Evolutionary conservation across 2,797 vertebrate genomes (phyloP), one percentile per base, ranked within the genome.

Genomic region (Pangasius larnaudii): DNA sequence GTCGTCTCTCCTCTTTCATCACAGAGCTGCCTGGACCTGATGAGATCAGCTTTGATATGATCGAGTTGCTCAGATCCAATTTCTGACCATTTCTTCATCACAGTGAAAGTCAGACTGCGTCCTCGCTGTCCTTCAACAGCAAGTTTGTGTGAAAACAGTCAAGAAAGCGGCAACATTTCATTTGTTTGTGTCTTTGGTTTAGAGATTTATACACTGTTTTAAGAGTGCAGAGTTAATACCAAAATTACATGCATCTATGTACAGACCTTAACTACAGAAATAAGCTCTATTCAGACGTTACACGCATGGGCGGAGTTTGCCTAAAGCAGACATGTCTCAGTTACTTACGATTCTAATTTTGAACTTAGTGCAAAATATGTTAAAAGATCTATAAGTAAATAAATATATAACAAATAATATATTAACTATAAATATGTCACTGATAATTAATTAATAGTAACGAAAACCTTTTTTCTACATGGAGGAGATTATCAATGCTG

Each of bases 1-100:
- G 90, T 88, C 91, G 80, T 88, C 88, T 90, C 33, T 89, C 27
- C 46, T 67, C 86, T 90, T 90, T 88, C 88, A 89, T 91, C 89
- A 88, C 58, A 51, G 42, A 82, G 36, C 81, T 84, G 88, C 27
- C 84, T 8, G 33, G 85, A 90, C 87, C 86, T 89, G 79, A 90
- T 84, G 85, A 86, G 86, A 89, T 80, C 78, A 72, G 65, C 72
- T 91, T 92, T 91, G 85, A 89, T 90, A 65, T 86, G 85, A 86
- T 86, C n/a, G 27, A 86, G 72, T 46, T 65, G 79, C 81, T 77
- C n/a, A 14, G 61, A 87, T 92, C 78, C 85, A 87, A 90, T 85
- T 87, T 89, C 82, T 85, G 82, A 86, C 78, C 78, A 71, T 86
- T 79, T 82, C 85, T 69, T n/a, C 11, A 51, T 69, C 19, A 77